A percentile compares a stretch with the other conserved stretches of the same genome.
phyloP scores from a whole-genome alignment of 2,797 vertebrate species.

The Trematocara caparti region DNA sequence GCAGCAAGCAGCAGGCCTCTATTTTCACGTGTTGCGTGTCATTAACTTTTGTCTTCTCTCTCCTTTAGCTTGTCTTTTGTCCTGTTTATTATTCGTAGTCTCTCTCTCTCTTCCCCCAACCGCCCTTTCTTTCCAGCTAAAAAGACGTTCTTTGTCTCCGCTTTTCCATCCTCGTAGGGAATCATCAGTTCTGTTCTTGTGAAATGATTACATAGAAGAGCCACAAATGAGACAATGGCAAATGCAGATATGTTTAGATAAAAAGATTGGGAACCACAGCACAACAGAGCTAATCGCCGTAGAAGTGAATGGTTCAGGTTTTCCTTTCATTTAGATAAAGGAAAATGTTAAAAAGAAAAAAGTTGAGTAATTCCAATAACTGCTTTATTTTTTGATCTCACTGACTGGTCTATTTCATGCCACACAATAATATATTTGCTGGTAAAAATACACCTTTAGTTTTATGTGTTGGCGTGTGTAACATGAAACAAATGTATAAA shows the following conservation, averaged over 20 bases:
- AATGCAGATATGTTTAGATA: background rate
- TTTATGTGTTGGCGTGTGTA: background rate
- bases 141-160: background rate
- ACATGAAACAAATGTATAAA: background rate
- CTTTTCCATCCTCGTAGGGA: background rate
- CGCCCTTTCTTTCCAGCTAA: background rate
- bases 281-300: background rate
- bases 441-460: background rate
- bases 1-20: background rate
- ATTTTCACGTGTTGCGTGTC: background rate
- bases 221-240: background rate
- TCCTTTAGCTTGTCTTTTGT: background rate
- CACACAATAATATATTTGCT: background rate
- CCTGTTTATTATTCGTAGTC: background rate
- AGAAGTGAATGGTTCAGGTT: background rate
- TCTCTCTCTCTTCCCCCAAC: background rate
- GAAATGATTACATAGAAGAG: background rate
- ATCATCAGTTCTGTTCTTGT: background rate
- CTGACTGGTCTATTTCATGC: background rate
- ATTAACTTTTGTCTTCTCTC: background rate
- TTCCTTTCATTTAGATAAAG: background rate
- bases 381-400: background rate
- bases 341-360: background rate
- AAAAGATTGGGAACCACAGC: background rate
- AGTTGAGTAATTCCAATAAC: background rate